Conservation (phyloP, 2,888 invertebrate species). For the Microdon myrmicae region DNA sequence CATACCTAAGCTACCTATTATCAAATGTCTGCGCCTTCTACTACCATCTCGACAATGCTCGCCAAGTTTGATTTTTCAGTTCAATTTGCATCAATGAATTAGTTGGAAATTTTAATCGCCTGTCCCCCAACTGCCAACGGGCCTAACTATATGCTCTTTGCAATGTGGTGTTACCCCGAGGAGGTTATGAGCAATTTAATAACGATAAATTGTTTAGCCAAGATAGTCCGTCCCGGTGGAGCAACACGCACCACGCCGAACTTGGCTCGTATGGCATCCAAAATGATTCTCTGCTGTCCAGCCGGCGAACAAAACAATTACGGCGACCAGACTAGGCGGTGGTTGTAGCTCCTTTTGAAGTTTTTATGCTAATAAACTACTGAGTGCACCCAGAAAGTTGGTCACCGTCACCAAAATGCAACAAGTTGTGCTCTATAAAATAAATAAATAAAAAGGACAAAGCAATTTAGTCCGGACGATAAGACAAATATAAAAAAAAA, state of each 20-base stretch:
- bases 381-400: slow-evolving; percentile 41
- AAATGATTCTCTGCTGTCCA: slow-evolving; percentile 28
- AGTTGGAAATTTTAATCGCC: slow-evolving; percentile 51
- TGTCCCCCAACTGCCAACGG: slow-evolving; percentile 46
- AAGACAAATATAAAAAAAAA: slow-evolving; percentile 13
- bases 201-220: slow-evolving; percentile 47
- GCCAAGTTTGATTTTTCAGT: slow-evolving; percentile 32
- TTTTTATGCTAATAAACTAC: slow-evolving; percentile 49
- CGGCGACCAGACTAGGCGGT: slow-evolving; percentile 3
- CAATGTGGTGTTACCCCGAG: slow-evolving; percentile 16
- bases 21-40: slow-evolving; percentile 39
- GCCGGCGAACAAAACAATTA: slow-evolving; percentile 38
- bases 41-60: slow-evolving; percentile 31
- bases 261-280: slow-evolving; percentile 3
- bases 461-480: slow-evolving; percentile 35
- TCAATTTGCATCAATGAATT: slow-evolving; percentile 52
- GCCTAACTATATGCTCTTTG: slow-evolving; percentile 24
- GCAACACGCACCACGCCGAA: slow-evolving; percentile 13
- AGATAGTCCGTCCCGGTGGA: slow-evolving; percentile 26
- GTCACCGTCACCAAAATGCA: slow-evolving; percentile 33
- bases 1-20: slow-evolving; percentile 32
- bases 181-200: slow-evolving; percentile 48
- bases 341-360: slow-evolving; percentile 30
- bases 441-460: too few species aligned
- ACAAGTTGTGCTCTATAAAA: slow-evolving; percentile 9